phyloP scores from a whole-genome alignment of 1,140 invertebrate genomes.

The Asbolus verrucosus region DNA sequence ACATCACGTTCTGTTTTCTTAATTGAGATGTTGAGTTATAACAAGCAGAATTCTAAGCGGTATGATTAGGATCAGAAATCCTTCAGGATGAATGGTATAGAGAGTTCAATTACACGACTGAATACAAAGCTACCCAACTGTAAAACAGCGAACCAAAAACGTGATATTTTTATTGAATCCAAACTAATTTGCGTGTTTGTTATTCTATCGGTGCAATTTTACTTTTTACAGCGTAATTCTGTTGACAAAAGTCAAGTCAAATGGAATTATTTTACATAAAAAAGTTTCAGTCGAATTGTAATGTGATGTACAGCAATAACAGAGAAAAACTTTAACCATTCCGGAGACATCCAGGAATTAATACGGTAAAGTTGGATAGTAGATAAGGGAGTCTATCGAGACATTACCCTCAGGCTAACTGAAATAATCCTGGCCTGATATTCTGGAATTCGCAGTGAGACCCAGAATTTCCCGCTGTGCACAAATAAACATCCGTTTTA shows the following conservation, averaged over 20 bases:
- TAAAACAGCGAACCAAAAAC: conserved; percentile 2
- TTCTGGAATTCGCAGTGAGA: conserved; percentile 20
- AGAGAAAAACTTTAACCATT: conserved; percentile 33
- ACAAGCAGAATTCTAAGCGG: conserved; percentile 33
- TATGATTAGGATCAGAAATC: conserved; percentile 35
- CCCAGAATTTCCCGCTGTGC: conserved; percentile 19
- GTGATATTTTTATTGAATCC: conserved; percentile 31
- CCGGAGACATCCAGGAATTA: conserved; percentile 24
- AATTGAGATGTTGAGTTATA: conserved; percentile 44
- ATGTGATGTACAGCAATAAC: conserved; percentile 26
- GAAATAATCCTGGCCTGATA: conserved; percentile 28
- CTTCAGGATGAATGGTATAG: conserved; percentile 3
- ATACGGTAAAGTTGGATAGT: conserved; percentile 31
- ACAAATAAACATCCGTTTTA: conserved; percentile 33
- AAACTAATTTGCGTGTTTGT: conserved; percentile 19
- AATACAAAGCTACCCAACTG: background rate
- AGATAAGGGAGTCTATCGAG: conserved; percentile 38
- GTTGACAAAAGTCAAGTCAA: conserved; percentile 4
- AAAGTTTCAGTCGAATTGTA: conserved; percentile 1
- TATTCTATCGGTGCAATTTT: background rate
- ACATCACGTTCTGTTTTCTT: conserved; percentile 41
- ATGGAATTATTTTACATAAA: conserved; percentile 20
- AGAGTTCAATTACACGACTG: background rate
- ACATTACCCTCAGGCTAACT: conserved; percentile 23
- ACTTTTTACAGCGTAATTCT: background rate